Evolutionary conservation across 2,888 invertebrate genomes (phyloP), one percentile per base, ranked within the genome.

Genomic region (Poecilobothrus nobilitatus): DNA sequence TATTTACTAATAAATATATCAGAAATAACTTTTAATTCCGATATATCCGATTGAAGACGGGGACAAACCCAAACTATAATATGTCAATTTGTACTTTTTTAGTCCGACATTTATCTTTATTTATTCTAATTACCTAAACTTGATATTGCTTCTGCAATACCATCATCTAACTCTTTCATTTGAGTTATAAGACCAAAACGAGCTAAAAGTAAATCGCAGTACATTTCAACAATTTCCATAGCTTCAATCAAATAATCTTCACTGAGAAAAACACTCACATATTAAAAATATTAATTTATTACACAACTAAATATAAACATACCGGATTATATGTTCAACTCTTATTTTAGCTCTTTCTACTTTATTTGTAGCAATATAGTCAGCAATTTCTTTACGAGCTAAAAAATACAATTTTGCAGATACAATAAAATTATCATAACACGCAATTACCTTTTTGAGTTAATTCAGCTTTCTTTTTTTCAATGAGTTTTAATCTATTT

Each of bases 161-260:
- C 97, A 73, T 95, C 95, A 78, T 99, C 98, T 15, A 98, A 83
- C 79, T 88, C 95, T 86, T 96, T 96, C 93, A 96, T 95, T 82
- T 97, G 96, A 63, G 95, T 95, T 68, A 99, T 89, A 12, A 99
- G 85, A 0, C 98, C 99, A 83, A 97, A 98, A 76, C 99, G 87
- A 0, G 99, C 98, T 68, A 99, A 82, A 65, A 99, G 82, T 67
- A 99, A 84, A 83, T 99, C 99, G 83, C 99, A 98, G 79, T 96
- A 99, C 97, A 99, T 98, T 84, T 99, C 99, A 0, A 99, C 88
- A 70, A 99, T 87, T 84, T 99, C 99, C 92, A 98, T 95, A 1
- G 98, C 98, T 83, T 99, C 99, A 4, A 99, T 97, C 83, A 98
- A 86, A 81, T 99, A 99, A 83, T 99, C 99, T 83, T 98, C 97